Evolutionary conservation across 2,888 invertebrate species (phyloP).

Genomic region (Helicoverpa assulta): DNA sequence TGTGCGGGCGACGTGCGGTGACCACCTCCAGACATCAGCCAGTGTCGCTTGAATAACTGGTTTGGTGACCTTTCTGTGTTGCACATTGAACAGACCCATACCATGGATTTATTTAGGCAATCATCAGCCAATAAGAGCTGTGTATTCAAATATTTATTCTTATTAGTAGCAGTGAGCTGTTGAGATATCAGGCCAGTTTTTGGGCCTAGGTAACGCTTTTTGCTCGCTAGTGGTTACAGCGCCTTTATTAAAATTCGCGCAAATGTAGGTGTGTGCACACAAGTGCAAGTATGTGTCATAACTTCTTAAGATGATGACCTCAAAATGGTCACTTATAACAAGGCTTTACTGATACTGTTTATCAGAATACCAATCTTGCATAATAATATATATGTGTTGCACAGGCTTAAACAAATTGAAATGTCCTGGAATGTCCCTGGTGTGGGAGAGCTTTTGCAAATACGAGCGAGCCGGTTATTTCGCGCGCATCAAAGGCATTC

Average conservation of each 20-base stretch:
- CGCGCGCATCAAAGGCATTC: conserved; percentile 44
- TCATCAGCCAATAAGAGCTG: conserved; percentile 52
- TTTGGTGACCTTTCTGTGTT: conserved; percentile 86
- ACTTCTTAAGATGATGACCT: background rate
- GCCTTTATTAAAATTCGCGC: background rate
- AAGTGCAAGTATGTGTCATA: background rate
- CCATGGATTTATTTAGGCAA: conserved; percentile 68
- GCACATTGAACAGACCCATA: conserved; percentile 73
- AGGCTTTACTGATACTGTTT: conserved; percentile 17
- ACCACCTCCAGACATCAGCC: conserved; percentile 62
- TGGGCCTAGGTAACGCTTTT: conserved; percentile 5
- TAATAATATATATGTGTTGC: conserved; percentile 4
- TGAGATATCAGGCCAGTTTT: background rate
- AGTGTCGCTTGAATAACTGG: conserved; percentile 84
- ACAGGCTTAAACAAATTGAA: conserved; percentile 40
- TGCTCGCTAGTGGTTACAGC: background rate
- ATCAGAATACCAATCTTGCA: conserved; percentile 23
- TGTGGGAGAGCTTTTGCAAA: conserved; percentile 42
- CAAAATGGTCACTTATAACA: conserved; percentile 12
- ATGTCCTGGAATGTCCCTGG: conserved; percentile 34
- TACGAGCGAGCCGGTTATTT: conserved; percentile 46
- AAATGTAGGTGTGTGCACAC: no score
- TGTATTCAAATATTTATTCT: conserved; percentile 31
- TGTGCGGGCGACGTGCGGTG: conserved; percentile 60
- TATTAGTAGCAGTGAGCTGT: conserved; percentile 16